A percentile compares a stretch with the other conserved stretches of the same genome.
These are phyloP conservation scores for Nycticebus coucang DNA, from an alignment of 2,113 vertebrate species.

Conservation along the genomic window DNA sequence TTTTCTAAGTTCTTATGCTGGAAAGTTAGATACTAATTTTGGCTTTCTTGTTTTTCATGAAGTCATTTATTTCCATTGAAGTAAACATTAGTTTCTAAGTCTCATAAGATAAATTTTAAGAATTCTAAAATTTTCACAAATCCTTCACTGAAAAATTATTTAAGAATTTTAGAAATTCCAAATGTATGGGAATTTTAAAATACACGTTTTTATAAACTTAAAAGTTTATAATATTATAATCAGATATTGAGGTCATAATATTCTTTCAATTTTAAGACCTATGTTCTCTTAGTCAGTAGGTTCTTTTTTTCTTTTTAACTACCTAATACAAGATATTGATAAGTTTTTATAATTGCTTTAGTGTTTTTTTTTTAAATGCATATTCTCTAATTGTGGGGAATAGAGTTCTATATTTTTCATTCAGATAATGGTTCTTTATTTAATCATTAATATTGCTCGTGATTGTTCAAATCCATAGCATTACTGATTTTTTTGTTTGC, in stretches of 20 bases:
- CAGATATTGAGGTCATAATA: neutral
- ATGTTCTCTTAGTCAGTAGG: neutral
- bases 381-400: neutral
- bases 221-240: neutral
- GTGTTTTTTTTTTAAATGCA: neutral
- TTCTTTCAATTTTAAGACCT: neutral
- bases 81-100: neutral
- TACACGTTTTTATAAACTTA: neutral
- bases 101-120: neutral
- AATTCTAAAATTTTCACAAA: neutral
- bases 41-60: neutral
- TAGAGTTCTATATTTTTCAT: neutral
- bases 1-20: neutral
- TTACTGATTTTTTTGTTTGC: neutral
- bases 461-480: neutral
- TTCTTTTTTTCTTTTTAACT: neutral
- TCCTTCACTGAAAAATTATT: neutral
- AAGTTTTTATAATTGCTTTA: neutral
- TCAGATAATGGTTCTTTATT: neutral
- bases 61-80: neutral
- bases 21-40: neutral
- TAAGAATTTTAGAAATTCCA: neutral
- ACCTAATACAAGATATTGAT: neutral
- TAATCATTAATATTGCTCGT: neutral
- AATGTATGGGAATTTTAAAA: neutral